Conservation (phyloP, 2,888 invertebrate species). For the Muschampia plurimacula region DNA sequence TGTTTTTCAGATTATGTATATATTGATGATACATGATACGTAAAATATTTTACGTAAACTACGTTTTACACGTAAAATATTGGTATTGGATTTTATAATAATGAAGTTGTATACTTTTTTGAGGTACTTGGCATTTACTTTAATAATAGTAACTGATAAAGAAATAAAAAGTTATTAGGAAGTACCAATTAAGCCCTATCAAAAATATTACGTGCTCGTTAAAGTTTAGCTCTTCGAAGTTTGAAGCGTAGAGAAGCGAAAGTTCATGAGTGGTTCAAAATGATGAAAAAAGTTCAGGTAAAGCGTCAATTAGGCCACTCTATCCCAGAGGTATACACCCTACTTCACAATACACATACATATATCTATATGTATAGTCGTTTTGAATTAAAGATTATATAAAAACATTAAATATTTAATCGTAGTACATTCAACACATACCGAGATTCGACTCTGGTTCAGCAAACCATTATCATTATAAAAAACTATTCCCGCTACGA, state of each 20-base stretch:
- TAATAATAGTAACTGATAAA: background rate
- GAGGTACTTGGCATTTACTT: background rate
- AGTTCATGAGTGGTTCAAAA: constrained; percentile 9
- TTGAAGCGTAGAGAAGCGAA: constrained; percentile 17
- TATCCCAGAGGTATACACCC: background rate
- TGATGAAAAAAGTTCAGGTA: constrained; percentile 10
- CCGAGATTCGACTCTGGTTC: no score
- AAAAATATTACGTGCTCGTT: constrained; percentile 20
- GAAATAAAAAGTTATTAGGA: background rate
- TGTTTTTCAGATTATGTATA: no score
- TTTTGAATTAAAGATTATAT: no score
- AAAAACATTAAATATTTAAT: no score
- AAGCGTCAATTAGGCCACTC: constrained; percentile 5
- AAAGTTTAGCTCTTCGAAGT: constrained; percentile 16
- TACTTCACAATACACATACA: background rate
- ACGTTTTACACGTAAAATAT: no score
- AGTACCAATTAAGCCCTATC: background rate
- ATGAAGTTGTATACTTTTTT: background rate
- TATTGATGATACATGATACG: no score
- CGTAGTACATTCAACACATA: no score
- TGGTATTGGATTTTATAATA: no score
- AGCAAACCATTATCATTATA: no score
- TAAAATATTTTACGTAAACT: no score
- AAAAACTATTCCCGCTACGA: no score
- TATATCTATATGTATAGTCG: no score